Evolutionary conservation across 2,888 invertebrate genomes (phyloP).

Genomic region (Drosophila stalkeri): DNA sequence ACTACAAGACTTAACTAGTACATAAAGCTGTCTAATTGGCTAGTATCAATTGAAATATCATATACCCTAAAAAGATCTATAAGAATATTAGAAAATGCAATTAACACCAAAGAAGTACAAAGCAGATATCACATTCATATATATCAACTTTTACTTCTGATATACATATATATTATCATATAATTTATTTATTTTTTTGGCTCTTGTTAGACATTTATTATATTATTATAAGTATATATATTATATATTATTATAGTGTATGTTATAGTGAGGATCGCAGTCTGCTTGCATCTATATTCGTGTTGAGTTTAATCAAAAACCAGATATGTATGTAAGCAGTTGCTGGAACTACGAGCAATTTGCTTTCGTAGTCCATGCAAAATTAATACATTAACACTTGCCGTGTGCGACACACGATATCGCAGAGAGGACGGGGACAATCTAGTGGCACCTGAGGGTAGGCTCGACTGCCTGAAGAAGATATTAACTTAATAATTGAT

Average conservation of each 20-base stretch:
- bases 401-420: constrained; percentile 20
- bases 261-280: too few relatives aligned
- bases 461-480: constrained; percentile 63
- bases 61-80: background rate
- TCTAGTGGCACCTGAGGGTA: constrained; percentile 54
- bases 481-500: constrained; percentile 80
- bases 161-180: background rate
- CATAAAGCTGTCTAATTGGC: background rate
- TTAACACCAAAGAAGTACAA: too few relatives aligned
- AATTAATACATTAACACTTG: constrained; percentile 71
- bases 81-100: background rate
- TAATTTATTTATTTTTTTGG: too few relatives aligned
- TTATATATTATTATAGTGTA: background rate
- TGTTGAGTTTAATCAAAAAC: background rate
- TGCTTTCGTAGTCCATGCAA: constrained; percentile 22
- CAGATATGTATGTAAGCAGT: background rate
- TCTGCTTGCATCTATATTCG: background rate
- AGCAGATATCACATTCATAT: too few relatives aligned
- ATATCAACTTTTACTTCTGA: background rate
- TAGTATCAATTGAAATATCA: background rate
- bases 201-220: background rate
- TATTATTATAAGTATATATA: too few relatives aligned
- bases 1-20: background rate
- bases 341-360: constrained; percentile 35
- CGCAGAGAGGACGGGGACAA: background rate